Percentiles rank a stretch among this genome's conserved stretches.
Conservation (phyloP, 2,888 invertebrate species). For the Drosophila kokeensis region DNA sequence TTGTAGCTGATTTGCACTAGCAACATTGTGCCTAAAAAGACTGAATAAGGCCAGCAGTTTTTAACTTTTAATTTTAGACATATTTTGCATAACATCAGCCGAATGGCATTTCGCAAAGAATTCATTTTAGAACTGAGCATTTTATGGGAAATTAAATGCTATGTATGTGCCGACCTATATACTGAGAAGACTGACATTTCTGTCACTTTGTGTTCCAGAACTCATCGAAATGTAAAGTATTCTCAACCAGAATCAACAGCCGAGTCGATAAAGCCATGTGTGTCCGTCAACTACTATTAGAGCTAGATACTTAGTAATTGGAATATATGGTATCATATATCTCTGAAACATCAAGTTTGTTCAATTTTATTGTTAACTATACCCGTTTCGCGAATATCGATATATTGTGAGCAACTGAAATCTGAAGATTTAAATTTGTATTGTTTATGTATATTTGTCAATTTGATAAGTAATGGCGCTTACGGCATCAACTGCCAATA, state of each 20-base stretch:
- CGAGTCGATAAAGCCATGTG: not conserved
- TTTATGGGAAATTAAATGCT: not conserved
- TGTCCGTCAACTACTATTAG: not conserved
- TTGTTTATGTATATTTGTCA: not conserved
- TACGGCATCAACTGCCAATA: not conserved
- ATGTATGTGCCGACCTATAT: not conserved
- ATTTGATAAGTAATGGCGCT: not conserved
- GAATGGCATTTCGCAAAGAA: not conserved
- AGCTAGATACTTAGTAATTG: too few relatives aligned
- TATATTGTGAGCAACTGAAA: not conserved
- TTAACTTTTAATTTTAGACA: not conserved
- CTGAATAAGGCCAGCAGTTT: not conserved
- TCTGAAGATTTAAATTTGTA: not conserved
- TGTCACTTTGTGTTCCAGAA: too few relatives aligned
- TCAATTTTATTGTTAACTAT: not conserved
- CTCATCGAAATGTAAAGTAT: not conserved
- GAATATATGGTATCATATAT: not conserved
- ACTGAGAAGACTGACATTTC: not conserved
- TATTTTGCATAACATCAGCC: not conserved
- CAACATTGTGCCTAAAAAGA: slow-evolving; percentile 4
- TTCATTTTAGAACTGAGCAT: not conserved
- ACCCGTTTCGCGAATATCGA: not conserved
- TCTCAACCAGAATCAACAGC: not conserved
- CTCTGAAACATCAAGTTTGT: not conserved
- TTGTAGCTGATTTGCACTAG: slow-evolving; percentile 20